Base-by-base conservation (phyloP, 2,888 invertebrate species). In the Epinotia brunnichana region DNA sequence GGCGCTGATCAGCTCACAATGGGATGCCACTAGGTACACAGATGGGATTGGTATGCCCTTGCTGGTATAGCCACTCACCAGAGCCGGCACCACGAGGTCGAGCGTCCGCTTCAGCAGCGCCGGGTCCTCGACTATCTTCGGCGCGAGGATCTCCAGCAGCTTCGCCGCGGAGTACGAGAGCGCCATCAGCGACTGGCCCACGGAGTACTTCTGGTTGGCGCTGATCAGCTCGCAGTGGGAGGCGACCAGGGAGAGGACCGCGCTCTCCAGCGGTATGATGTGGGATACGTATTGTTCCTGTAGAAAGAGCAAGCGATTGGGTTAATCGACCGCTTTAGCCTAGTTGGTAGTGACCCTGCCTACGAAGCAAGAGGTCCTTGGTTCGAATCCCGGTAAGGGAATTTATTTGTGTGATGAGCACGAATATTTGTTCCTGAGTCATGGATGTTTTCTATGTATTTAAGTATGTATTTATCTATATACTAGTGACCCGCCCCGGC, bases 191-290 rank as follows among this genome's bases (percentile, higher is more conserved):
- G 93, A 92, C 10, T 85, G 82, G 0, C 92, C 90, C 24, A 91
- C 84, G 1, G 90, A 88, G 80, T 92, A 93, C 74, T 90, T 90
- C 19, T 81, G 79, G 76, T 85, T 88, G n/a, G 85, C 84, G 61
- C 87, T 92, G 77, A 92, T 92, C 48, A 91, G 82, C 77, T 93
- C 93, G 78, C 92, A 90, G 80, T 93, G 93, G 0, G 88, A 85
- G 0, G 88, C 84, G 13, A 97, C 95, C 5, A 97, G 95, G 69
- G 95, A 95, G n/a, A 97, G 92, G 2, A 97, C 95, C 77, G 96
- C 97, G 80, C 96, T 97, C 85, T 98, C 97, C 0, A 96, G 96
- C 15, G 97, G 97, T 76, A 97, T 96, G 51, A 97, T 95, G 83
- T 97, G 97, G 75, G 95, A 95, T 51, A 95, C 94, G 88, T 95